phyloP scores from a whole-genome alignment of 2,797 vertebrate genomes.

The Coregonus ussuriensis region DNA sequence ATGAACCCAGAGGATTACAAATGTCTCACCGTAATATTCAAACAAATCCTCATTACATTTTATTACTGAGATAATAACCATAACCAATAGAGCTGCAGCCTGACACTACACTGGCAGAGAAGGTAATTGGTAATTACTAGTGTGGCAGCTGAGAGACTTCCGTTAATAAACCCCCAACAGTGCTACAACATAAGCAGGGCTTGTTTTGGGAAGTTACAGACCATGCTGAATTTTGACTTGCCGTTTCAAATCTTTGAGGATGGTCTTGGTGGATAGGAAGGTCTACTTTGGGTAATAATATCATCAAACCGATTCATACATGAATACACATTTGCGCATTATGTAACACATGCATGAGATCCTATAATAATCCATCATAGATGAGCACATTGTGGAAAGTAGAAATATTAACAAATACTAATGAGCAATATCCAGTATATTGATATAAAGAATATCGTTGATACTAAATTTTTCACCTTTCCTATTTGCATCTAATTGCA shows the following conservation, averaged over 20 bases:
- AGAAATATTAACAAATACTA: not conserved
- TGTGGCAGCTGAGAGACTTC: not conserved
- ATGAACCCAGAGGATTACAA: not conserved
- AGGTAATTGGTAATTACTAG: conserved; percentile 2
- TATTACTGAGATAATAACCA: conserved; percentile 3
- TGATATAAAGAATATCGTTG: not conserved
- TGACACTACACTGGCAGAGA: not conserved
- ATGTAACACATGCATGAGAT: not conserved
- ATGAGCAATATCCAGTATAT: not conserved
- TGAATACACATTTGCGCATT: not conserved
- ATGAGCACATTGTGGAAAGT: not conserved
- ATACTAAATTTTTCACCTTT: not conserved
- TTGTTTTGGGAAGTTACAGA: not conserved
- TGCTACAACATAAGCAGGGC: not conserved
- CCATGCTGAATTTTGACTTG: not conserved
- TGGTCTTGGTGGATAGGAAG: not conserved
- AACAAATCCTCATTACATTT: conserved; percentile 10
- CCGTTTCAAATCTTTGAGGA: not conserved
- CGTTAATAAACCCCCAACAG: not conserved
- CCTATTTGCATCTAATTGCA: not conserved
- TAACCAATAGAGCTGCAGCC: not conserved
- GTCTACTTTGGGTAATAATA: not conserved
- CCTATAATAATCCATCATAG: not conserved
- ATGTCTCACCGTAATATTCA: conserved; percentile 1
- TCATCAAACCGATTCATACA: not conserved